These are phyloP conservation scores for Gallirallus australis DNA, from an alignment of 2,797 vertebrate genomes.

Conservation along the genomic window DNA sequence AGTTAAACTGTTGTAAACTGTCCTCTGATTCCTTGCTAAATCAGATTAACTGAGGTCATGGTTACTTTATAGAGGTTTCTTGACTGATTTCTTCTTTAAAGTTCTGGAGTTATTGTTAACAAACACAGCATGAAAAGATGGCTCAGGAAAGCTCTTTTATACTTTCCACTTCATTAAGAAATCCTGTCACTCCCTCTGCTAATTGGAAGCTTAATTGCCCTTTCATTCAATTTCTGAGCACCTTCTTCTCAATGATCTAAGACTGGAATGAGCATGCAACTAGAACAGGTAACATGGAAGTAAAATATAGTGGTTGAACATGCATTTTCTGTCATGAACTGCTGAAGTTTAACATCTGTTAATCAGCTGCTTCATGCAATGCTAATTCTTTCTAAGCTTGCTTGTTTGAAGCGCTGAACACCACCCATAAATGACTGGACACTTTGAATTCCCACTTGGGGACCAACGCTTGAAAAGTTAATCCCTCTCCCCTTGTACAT, in stretches of 20 bases:
- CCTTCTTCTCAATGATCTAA: background rate
- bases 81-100: background rate
- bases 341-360: background rate
- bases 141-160: background rate
- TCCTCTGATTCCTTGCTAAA: background rate
- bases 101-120: background rate
- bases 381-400: background rate
- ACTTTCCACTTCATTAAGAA: background rate
- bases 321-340: background rate
- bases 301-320: background rate
- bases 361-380: background rate
- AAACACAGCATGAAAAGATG: background rate
- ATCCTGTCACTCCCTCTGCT: background rate
- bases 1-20: background rate
- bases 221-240: background rate
- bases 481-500: background rate
- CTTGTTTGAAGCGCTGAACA: background rate
- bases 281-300: background rate
- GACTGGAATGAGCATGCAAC: background rate
- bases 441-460: background rate
- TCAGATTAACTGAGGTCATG: background rate
- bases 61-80: background rate
- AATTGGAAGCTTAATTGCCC: background rate
- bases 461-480: background rate
- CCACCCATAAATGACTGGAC: background rate